A percentile compares a stretch with the other conserved stretches of the same genome.
These are phyloP conservation scores for Mycetomoellerius zeteki DNA, from an alignment of 1,140 invertebrate species.

Conservation along the genomic window DNA sequence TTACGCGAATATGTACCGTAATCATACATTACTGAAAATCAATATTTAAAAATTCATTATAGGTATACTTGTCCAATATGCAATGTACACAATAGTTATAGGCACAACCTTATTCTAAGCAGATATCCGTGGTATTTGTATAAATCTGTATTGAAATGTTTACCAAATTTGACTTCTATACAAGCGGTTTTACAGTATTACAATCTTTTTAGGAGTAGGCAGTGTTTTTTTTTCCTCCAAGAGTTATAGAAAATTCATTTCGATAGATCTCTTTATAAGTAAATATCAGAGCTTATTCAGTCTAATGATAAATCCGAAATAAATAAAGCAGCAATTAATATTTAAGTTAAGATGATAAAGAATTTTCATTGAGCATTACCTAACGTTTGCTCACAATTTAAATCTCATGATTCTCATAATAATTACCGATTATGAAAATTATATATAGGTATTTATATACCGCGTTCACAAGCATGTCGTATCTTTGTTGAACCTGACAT, in stretches of 20 bases:
- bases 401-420: constrained; percentile 7
- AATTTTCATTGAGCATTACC: not conserved
- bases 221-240: constrained; percentile 70
- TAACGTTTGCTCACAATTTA: constrained; percentile 18
- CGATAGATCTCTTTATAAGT: constrained; percentile 64
- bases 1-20: not conserved
- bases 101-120: constrained; percentile 67
- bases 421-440: constrained; percentile 39
- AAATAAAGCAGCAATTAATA: constrained; percentile 51
- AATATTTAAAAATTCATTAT: constrained; percentile 37
- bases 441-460: not conserved
- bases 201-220: constrained; percentile 69
- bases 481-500: not conserved
- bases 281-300: constrained; percentile 55
- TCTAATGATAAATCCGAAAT: constrained; percentile 56
- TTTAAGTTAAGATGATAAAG: constrained; percentile 21
- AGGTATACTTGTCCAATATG: constrained; percentile 44
- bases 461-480: not conserved
- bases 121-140: constrained; percentile 58
- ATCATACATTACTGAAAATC: not conserved
- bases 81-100: constrained; percentile 58
- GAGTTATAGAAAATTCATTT: constrained; percentile 69
- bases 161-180: constrained; percentile 62
- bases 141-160: constrained; percentile 68
- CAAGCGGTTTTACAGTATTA: constrained; percentile 67